Evolutionary conservation across 2,113 vertebrate species (phyloP), one percentile per base, ranked within the genome.

Genomic region (Misgurnus mizolepis): DNA sequence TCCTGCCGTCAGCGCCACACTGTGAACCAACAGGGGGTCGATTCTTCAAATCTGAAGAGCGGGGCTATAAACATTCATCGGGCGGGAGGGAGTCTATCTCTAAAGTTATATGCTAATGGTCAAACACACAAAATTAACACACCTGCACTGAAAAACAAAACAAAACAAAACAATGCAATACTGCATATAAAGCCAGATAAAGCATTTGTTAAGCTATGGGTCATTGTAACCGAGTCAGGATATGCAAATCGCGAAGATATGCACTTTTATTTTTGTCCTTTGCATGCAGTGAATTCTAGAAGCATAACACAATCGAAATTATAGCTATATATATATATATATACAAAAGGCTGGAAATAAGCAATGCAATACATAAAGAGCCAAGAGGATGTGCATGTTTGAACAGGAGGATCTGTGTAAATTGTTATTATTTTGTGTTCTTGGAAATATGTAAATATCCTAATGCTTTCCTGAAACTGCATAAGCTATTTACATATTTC

Each of bases 1-100:
- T 78, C 86, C 17, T 70, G 80, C 85, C 84, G 89, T 89, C 87
- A 82, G 77, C 82, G 79, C 85, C 88, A 89, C 87, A 88, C 91
- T 91, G 91, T 90, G 90, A 92, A 88, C 84, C 88, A 86, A 87
- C 86, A 80, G 89, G 90, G 88, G 87, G 82, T 71, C 86, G 87
- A 88, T 90, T 87, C 88, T 82, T 89, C 87, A 87, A 90, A 91
- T 92, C 89, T 92, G 88, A 84, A 85, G 84, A 87, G 60, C 27
- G 9, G 86, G 81, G 87, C 81, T 88, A 88, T 91, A 92, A 92
- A 92, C 85, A 83, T 92, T 92, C 90, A 92, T 88, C 89, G 87
- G 85, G 86, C 85, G 90, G 88, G 90, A 90, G 87, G 85, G 83
- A 82, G 75, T 80, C 82, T 83, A 83, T 82, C 81, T 85, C 85